Evolutionary conservation across 2,888 invertebrate species (phyloP), one percentile per base, ranked within the genome.

Genomic region (Tenthredo mesomela): DNA sequence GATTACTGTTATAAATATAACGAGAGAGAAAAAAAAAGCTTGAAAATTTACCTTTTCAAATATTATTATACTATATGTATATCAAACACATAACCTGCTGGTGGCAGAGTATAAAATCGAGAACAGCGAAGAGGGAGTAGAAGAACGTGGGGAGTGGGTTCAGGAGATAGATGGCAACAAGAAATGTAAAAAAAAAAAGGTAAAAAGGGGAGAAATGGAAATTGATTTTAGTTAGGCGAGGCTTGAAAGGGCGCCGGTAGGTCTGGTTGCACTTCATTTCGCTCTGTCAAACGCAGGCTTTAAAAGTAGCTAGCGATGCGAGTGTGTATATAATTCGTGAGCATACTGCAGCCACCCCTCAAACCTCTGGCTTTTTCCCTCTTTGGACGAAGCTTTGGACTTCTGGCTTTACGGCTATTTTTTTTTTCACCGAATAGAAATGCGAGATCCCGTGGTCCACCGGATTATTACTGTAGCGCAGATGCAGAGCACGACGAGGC

Each of bases 221-320:
- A 84, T 84, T 84, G 84, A 84, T 84, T 77, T 77, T 77, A 77
- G 65, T 84, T 77, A 84, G 77, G 61, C 75, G 84, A 29, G 58
- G 77, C 47, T 75, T 33, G 77, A 47, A 77, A 65, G 37, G 84
- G 84, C 82, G 67, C 40, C 80, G 43, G 71, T 50, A 37, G 40
- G 54, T 71, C 75, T 77, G 77, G 84, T 37, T 65, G 75, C 65
- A 75, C 77, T 75, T 84, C 77, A 84, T 84, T 84, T 73, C 47
- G 84, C 77, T 84, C 84, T 84, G 77, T 65, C 77, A 77, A 84
- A 84, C 40, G 65, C 84, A 77, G 75, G 84, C 18, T 77, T 84
- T 54, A 61, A 71, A 84, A 75, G 77, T 77, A 84, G 77, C 75
- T 47, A 67, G 43, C 47, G 29, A 58, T 50, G 50, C 29, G 47